A percentile compares a stretch with the other conserved stretches of the same genome.
Evolutionary conservation across 64 coral and sea anemone genomes (phyloP).

Genomic region (Platygyra sinensis): DNA sequence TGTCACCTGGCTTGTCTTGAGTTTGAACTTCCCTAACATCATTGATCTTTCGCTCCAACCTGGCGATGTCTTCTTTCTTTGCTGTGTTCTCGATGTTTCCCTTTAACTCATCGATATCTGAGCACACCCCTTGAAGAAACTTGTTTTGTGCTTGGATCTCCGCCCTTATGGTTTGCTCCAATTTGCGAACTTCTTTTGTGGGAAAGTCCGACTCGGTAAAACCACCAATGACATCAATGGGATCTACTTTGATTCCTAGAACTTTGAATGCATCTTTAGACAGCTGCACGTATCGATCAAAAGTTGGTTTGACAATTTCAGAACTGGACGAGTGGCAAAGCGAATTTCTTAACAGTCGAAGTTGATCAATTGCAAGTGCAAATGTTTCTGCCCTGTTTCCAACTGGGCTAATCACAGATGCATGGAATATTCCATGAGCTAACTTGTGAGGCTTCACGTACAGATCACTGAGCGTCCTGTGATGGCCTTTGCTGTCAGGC

Average conservation of each 20-base stretch:
- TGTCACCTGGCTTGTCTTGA: background rate
- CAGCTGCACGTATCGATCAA: background rate
- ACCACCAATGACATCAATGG: slow-evolving; percentile 4
- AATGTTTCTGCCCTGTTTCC: slow-evolving; percentile 14
- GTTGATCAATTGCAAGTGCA: slow-evolving; percentile 22
- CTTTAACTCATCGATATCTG: background rate
- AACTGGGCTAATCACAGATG: background rate
- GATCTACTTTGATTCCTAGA: background rate
- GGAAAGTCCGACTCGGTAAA: slow-evolving; percentile 21
- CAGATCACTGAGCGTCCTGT: background rate
- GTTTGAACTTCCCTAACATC: background rate
- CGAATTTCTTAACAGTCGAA: slow-evolving; percentile 22
- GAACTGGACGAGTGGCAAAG: slow-evolving; percentile 3
- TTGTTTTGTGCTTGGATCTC: background rate
- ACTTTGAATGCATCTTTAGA: slow-evolving; percentile 23
- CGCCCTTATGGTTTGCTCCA: background rate
- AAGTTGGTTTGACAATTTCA: background rate
- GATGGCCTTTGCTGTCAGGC: background rate
- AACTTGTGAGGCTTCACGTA: background rate
- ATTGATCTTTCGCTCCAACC: background rate
- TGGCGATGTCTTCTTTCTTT: background rate
- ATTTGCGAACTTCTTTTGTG: slow-evolving; percentile 1
- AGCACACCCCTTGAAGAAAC: background rate
- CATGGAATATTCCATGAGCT: slow-evolving; percentile 7
- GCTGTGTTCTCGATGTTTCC: background rate